phyloP scores from a whole-genome alignment of 2,797 vertebrate genomes.

The Uromys caudimaculatus region DNA sequence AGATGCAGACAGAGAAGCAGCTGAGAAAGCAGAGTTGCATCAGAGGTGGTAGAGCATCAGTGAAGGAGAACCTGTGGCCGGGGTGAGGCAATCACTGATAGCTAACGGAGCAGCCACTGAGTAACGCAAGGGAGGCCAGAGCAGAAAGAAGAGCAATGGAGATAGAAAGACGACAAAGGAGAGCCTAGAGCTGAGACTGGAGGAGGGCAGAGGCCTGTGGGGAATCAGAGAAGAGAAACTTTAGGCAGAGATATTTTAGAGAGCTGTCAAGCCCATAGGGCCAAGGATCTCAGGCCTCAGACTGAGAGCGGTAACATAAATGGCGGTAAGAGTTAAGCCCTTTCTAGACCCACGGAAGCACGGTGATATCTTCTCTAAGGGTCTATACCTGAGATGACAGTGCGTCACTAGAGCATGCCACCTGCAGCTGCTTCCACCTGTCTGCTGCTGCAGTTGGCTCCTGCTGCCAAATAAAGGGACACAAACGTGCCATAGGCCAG shows the following conservation, averaged over 20 bases:
- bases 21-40: accelerated
- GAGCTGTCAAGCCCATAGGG: not conserved
- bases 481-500: not conserved
- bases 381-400: not conserved
- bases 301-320: not conserved
- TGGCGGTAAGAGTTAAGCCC: too few species aligned
- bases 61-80: not conserved
- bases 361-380: not conserved
- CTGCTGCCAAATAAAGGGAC: not conserved
- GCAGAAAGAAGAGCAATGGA: not conserved
- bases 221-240: not conserved
- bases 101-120: not conserved
- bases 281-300: not conserved
- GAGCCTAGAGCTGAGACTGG: not conserved
- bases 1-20: not conserved
- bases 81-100: not conserved
- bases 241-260: not conserved
- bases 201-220: not conserved
- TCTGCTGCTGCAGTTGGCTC: not conserved
- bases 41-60: not conserved
- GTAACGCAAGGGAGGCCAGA: not conserved
- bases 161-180: not conserved
- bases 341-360: not conserved
- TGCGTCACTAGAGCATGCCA: not conserved
- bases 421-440: not conserved